Conservation (phyloP, 2,888 invertebrate genomes). For the Amphipyra berbera region DNA sequence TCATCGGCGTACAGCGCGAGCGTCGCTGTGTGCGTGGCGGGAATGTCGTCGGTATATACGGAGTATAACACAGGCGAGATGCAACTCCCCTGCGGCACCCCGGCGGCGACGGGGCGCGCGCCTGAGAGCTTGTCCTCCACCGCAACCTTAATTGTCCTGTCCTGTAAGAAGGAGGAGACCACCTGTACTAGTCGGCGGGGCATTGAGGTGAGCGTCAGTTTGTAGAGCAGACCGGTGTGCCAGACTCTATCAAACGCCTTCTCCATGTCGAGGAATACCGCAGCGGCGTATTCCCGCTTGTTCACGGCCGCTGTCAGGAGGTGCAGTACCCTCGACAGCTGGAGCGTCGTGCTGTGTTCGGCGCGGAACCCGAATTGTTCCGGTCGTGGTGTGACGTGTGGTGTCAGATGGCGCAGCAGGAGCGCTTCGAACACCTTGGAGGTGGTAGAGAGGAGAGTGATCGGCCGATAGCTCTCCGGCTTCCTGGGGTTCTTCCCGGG, state of each 20-base stretch:
- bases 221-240: slow-evolving; percentile 61
- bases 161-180: slow-evolving; percentile 1
- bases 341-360: no score
- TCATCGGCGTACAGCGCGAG: slow-evolving; percentile 49
- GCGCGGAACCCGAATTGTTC: no score
- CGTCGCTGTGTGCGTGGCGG: slow-evolving; percentile 5
- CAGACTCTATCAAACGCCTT: slow-evolving; percentile 65
- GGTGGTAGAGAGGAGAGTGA: slow-evolving; percentile 26
- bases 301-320: no score
- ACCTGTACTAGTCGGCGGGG: slow-evolving; percentile 28
- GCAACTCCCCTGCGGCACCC: no score
- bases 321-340: no score
- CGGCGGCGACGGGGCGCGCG: slow-evolving; percentile 33
- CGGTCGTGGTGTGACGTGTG: no score
- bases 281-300: slow-evolving; percentile 30
- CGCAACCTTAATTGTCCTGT: slow-evolving; percentile 45
- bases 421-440: no score
- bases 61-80: slow-evolving; percentile 30
- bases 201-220: slow-evolving; percentile 32
- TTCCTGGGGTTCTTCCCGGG: no score
- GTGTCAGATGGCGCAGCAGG: no score
- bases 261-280: slow-evolving; percentile 60
- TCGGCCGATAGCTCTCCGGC: no score
- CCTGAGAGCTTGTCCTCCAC: slow-evolving; percentile 30
- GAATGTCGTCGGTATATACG: slow-evolving; percentile 49